Evolutionary conservation across 2,113 vertebrate genomes (phyloP).

Genomic region (Takifugu bimaculatus): DNA sequence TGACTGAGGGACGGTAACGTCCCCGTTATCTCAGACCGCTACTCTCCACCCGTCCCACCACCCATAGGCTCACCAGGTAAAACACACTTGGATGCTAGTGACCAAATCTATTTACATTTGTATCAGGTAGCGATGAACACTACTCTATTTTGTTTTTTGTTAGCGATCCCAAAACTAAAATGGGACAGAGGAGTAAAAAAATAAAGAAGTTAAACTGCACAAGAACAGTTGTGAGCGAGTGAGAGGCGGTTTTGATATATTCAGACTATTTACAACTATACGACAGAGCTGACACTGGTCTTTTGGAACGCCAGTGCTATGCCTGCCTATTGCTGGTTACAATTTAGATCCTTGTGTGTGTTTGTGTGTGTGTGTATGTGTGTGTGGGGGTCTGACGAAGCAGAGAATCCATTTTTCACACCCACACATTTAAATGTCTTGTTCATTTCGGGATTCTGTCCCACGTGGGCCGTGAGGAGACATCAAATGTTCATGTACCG

Average conservation of each 20-base stretch:
- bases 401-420: conserved; percentile 41
- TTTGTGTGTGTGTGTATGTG: conserved; percentile 27
- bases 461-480: conserved; percentile 24
- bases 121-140: conserved; percentile 14
- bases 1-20: conserved; percentile 43
- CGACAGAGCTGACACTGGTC: conserved; percentile 54
- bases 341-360: conserved; percentile 62
- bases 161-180: conserved; percentile 47
- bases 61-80: conserved; percentile 4
- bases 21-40: conserved; percentile 19
- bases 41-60: conserved; percentile 1
- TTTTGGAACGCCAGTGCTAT: conserved; percentile 41
- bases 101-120: conserved; percentile 29
- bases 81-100: conserved; percentile 3
- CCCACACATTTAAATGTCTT: background rate
- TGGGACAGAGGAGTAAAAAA: conserved; percentile 65
- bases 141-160: background rate
- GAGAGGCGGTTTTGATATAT: conserved; percentile 51
- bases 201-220: conserved; percentile 65
- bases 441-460: conserved; percentile 3
- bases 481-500: conserved; percentile 32
- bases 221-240: conserved; percentile 54
- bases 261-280: conserved; percentile 66
- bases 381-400: conserved; percentile 39
- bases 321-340: conserved; percentile 70